phyloP scores from a whole-genome alignment of 1,140 invertebrate species.

The Drosophila kohkoa region DNA sequence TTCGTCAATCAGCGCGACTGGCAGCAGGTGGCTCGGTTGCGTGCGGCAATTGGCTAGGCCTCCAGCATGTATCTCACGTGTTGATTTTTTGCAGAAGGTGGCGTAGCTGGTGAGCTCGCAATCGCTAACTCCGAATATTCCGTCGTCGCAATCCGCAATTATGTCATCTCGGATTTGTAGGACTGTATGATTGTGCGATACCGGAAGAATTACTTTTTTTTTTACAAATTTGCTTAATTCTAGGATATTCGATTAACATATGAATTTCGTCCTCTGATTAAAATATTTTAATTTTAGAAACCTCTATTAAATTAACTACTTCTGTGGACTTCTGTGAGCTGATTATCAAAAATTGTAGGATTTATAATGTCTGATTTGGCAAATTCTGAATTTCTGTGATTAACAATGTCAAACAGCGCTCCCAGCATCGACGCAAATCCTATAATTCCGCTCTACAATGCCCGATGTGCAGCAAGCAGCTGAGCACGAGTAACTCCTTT shows the following conservation, averaged over 20 bases:
- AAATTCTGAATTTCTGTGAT: slow-evolving; percentile 35
- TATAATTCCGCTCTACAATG: too few species aligned
- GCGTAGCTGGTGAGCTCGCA: background rate
- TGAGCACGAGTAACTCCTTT: slow-evolving; percentile 70
- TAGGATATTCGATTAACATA: too few species aligned
- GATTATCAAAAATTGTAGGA: slow-evolving; percentile 1
- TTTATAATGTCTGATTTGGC: background rate
- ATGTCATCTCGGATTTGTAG: background rate
- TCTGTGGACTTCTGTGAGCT: slow-evolving; percentile 4
- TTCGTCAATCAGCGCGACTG: background rate
- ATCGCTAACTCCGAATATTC: background rate
- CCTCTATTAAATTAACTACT: slow-evolving; percentile 3
- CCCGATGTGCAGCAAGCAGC: slow-evolving; percentile 42
- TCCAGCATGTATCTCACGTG: background rate
- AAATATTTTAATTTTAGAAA: background rate
- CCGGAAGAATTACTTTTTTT: background rate
- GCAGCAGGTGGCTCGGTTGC: background rate
- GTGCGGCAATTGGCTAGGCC: too few species aligned
- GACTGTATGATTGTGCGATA: background rate
- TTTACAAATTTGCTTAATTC: slow-evolving; percentile 3
- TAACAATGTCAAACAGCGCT: background rate
- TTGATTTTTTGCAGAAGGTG: background rate
- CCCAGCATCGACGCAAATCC: too few species aligned
- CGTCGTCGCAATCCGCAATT: slow-evolving; percentile 4
- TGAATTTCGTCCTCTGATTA: background rate